Base-by-base conservation (phyloP, 2,113 vertebrate genomes). In the Leptocoma aspasia region DNA sequence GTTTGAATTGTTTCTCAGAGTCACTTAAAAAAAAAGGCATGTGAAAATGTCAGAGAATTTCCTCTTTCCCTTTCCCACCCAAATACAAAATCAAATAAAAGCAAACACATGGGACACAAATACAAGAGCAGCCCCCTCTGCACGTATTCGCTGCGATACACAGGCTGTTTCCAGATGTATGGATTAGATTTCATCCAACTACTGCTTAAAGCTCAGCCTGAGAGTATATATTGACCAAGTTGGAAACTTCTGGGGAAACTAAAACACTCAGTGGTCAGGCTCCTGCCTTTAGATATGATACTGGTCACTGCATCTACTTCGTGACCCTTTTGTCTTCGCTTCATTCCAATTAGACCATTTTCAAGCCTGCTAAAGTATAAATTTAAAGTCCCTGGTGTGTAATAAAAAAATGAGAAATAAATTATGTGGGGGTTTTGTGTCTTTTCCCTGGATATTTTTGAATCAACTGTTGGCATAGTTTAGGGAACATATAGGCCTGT, bases 31-130 rank as follows among this genome's bases (percentile, higher is more conserved):
- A 69, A 94, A 90, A 87, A 94, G 47, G 73, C 91, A 89, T 91
- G 94, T 95, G 93, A 96, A 95, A 95, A 96, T 96, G 95, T 94
- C 82, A 93, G 84, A 72, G 90, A 92, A 92, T 95, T 97, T 95
- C 92, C 90, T 96, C 66, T 94, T 94, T 90, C 27, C 63, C 42
- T 90, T 95, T 97, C 91, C 87, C 93, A 95, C 90, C 92, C 95
- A 95, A 93, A 96, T 90, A 83, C 90, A 96, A 95, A 97, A 95
- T 94, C 91, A 95, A 96, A 94, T 95, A 94, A 97, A 95, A 95
- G 84, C 84, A 93, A 96, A 97, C 94, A 97, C 87, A 93, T 95
- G 90, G 87, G 87, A 85, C 82, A 91, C 33, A 94, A 93, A 90
- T 73, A 90, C 35, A 79, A 79, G 90, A 65, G 45, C 93, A 87